Evolutionary conservation across 2,888 invertebrate genomes (phyloP), one percentile per base, ranked within the genome.

Genomic region (Epirrhoe tristata): DNA sequence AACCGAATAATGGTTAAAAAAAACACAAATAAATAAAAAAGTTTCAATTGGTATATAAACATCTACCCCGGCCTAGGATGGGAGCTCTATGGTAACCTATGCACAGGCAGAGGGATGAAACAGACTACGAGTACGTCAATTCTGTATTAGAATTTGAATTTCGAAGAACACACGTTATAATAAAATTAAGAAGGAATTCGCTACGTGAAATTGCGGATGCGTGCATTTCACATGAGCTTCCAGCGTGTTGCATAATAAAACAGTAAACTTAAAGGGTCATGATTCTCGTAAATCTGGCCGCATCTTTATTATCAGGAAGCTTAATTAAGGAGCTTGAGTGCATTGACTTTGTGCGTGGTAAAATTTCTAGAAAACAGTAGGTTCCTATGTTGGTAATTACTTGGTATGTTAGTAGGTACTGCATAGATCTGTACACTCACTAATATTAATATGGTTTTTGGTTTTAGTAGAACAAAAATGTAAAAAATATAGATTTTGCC

Each of bases 301-400:
- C 39, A 53, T 46, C 52, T 63, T 63, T 58, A 57, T 57, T 63
- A 58, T 48, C 6, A 54, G 53, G 58, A 54, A 58, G 53, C 53
- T 48, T 46, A 57, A 63, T 63, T 56, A 63, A 57, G 57, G 31
- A 58, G 52, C 16, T 62, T n/a, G 39, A 51, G 56, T 31, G 39
- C 52, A 52, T 53, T 63, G 57, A 50, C 56, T 39, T 55, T 16
- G n/a, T 52, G 39, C 36, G 3, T 17, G 8, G 34, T 14, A 17
- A 46, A 43, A 39, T 39, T 43, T 43, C 12, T 43, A 43, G 39
- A 43, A 43, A 43, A 43, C 39, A 8, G 39, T 10, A 39, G 7
- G 39, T 39, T n/a, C n/a, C 24, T 1, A 36, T 36, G 36, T 7
- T 8, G 36, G n/a, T n/a, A n/a, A n/a, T n/a, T n/a, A n/a, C n/a